Base-by-base conservation (phyloP, 1,140 invertebrate species). In the Aricia agestis region DNA sequence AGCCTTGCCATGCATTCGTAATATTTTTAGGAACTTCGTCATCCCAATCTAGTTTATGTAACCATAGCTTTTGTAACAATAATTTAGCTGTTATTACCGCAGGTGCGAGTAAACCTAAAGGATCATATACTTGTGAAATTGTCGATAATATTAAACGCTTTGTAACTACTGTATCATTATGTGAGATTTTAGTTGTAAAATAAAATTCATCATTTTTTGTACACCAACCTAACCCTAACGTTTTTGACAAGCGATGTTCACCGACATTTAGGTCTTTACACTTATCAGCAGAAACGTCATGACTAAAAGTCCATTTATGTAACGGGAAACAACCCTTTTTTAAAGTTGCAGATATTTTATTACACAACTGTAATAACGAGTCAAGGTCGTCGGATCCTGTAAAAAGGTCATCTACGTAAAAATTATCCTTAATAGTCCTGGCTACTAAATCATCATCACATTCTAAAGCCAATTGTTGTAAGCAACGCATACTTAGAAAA, bases 331-430 rank as follows among this genome's bases (percentile, higher is more conserved):
- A 69, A 9, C 66, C 78, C 7, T 36, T 63, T 18, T 71, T 45
- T 58, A 80, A 59, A 5, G 82, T 10, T 0, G 58, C 17, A 3
- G 71, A 72, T 1, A 85, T 74, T 69, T 89, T 74, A 9, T 75
- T 36, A 87, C 87, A 69, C 13, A 74, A 59, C 0, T 74, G 2
- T 15, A 65, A 15, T 45, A 77, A 67, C 19, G 17, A 13, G 6
- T 63, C 10, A 1, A 32, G 6, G 4, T 68, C 15, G 61, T 76
- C 68, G 18, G 18, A 1, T 5, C 70, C 65, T 1, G 78, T 78
- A 1, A 92, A 41, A 0, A 92, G n/a, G 73, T 93, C 90, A 70
- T 93, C 92, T 1, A 92, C 84, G 71, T 90, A 93, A 70, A 91
- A 89, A 76, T 89, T 82, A 19, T 59, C 17, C 4, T 59, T 18